Base-by-base conservation (phyloP, 2,113 vertebrate genomes). In the Tragelaphus buxtoni region DNA sequence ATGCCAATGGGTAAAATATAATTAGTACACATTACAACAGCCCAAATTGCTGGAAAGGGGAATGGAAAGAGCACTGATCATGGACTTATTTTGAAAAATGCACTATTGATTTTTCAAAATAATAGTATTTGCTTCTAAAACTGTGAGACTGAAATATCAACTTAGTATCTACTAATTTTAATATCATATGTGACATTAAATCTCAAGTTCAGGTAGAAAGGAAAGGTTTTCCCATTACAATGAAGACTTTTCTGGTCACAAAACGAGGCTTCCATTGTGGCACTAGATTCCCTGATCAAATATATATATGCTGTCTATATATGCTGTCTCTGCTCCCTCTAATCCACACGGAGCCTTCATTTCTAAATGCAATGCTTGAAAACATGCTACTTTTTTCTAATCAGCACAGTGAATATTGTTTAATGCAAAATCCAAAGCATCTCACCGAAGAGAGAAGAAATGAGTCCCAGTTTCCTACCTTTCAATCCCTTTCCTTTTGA, bases 401-500 rank as follows among this genome's bases (percentile, higher is more conserved):
- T 56, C 4, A 42, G 69, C 80, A 65, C 56, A 63, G 32, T 51
- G n/a, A 60, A 39, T 45, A 82, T n/a, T 58, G 30, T 39, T 63
- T 61, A 92, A 63, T 8, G 18, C 20, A 72, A 95, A 49, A 28
- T 3, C 26, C 42, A 18, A 32, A 60, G 77, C 82, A 9, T 11
- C 49, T 76, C 4, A 49, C 12, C 55, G 32, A 45, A 32, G 3
- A 39, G 58, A 77, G 91, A 96, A 97, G 45, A 65, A 86, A 63
- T 3, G 0, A 77, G 9, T 14, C 13, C 28, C 39, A 10, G 4
- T 63, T 32, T 65, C 97, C 28, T 55, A 97, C 98, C 96, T 97
- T 91, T 91, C 90, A 28, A 98, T 96, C 28, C 92, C 92, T 26
- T 94, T 97, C 45, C 63, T 96, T 94, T 96, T 94, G 92, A 96